Conservation (phyloP, 2,888 invertebrate species). For the Anthrax anthrax region DNA sequence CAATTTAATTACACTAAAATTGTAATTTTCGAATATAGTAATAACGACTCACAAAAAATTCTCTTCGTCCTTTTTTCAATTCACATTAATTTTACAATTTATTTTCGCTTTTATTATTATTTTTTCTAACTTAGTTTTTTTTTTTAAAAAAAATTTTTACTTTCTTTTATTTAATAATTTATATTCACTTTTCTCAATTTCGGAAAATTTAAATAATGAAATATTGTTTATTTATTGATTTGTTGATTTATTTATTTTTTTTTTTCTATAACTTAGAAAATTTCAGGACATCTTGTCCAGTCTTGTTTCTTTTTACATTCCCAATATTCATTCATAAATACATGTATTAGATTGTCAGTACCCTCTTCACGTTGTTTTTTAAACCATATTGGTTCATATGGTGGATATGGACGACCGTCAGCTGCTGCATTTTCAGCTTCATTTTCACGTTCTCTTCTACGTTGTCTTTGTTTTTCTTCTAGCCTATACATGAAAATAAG, state of each 20-base stretch:
- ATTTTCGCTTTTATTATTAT: too few species aligned
- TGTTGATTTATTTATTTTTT: not conserved
- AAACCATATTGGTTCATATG: constrained; percentile 83
- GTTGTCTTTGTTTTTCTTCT: constrained; percentile 89
- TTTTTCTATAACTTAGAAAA: constrained; percentile 33
- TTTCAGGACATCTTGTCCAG: constrained; percentile 85
- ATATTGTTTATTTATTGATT: too few species aligned
- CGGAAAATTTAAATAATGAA: too few species aligned
- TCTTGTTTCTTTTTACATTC: constrained; percentile 72
- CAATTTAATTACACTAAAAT: too few species aligned
- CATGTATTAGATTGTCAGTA: constrained; percentile 53
- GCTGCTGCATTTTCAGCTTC: constrained; percentile 57
- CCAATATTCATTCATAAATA: constrained; percentile 88
- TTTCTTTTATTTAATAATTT: too few species aligned
- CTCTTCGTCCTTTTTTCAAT: too few species aligned
- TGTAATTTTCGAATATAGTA: too few species aligned
- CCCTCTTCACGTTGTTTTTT: constrained; percentile 60
- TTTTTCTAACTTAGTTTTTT: too few species aligned
- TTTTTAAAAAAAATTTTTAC: too few species aligned
- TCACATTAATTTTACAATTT: too few species aligned
- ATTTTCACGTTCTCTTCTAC: constrained; percentile 61
- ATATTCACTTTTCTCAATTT: too few species aligned
- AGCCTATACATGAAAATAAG: constrained; percentile 35
- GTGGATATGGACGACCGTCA: constrained; percentile 49
- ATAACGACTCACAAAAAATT: too few species aligned